A percentile compares a stretch with the other conserved stretches of the same genome.
Evolutionary conservation across 2,113 vertebrate genomes (phyloP).

Genomic region (Aythya baeri): DNA sequence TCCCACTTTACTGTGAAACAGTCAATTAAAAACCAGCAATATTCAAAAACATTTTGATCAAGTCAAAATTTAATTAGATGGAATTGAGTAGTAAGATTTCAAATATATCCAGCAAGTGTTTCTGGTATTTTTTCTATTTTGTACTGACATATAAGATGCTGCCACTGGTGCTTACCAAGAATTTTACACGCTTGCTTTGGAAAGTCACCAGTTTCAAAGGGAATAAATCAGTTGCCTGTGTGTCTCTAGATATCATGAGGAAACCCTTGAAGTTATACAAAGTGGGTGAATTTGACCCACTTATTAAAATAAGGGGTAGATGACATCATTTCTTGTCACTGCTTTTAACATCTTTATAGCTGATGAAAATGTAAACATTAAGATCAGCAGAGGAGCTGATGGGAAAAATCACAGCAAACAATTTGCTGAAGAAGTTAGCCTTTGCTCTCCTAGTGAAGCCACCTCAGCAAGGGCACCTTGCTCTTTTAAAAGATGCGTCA

Average conservation of each 20-base stretch:
- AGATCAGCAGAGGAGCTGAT: not conserved
- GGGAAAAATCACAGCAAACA: not conserved
- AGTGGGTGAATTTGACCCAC: not conserved
- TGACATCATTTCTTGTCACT: not conserved
- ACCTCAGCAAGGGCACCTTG: not conserved
- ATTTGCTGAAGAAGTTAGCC: not conserved
- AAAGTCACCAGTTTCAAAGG: not conserved
- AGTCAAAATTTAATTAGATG: not conserved
- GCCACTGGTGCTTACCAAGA: not conserved
- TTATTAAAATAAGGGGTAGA: not conserved
- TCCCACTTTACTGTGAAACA: not conserved
- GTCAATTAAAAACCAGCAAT: not conserved
- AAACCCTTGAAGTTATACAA: not conserved
- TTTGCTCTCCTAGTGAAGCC: not conserved
- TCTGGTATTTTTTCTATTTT: not conserved
- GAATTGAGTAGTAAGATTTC: not conserved
- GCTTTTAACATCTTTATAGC: not conserved
- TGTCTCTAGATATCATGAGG: not conserved
- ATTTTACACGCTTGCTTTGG: not conserved
- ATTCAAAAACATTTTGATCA: not conserved
- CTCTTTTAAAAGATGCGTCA: not conserved
- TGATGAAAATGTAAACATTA: not conserved
- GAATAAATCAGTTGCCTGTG: not conserved
- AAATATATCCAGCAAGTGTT: not conserved
- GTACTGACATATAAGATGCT: not conserved